Conservation (phyloP, 2,888 invertebrate genomes). For the Galeruca laticollis region DNA sequence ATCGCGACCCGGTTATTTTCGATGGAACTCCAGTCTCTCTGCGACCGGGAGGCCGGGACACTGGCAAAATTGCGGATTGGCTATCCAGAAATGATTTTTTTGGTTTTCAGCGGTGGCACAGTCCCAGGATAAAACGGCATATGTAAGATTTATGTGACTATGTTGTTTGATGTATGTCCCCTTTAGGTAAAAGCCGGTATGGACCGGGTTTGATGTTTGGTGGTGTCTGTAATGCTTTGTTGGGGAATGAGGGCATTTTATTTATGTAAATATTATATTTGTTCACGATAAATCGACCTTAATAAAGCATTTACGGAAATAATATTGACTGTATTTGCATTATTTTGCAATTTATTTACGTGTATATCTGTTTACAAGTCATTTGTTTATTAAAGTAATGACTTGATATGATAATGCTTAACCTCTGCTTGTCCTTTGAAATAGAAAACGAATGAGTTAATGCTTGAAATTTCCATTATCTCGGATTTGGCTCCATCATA, state of each 20-base stretch:
- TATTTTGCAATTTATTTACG: too few relatives aligned
- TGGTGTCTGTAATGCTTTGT: neutral
- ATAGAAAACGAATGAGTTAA: too few relatives aligned
- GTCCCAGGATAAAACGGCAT: constrained; percentile 44
- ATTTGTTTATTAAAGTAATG: too few relatives aligned
- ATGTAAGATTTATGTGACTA: constrained; percentile 47
- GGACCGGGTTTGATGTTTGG: neutral
- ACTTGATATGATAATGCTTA: too few relatives aligned
- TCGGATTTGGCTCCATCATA: too few relatives aligned
- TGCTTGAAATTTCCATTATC: too few relatives aligned
- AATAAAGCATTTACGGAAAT: too few relatives aligned
- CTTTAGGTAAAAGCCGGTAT: neutral
- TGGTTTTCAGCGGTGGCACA: constrained; percentile 34
- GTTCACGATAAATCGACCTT: too few relatives aligned
- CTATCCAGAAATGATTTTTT: constrained; percentile 17
- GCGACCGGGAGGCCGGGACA: constrained; percentile 52
- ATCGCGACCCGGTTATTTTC: constrained; percentile 34
- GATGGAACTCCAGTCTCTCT: constrained; percentile 44
- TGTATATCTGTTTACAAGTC: too few relatives aligned
- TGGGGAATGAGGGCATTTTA: neutral
- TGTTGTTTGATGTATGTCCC: constrained; percentile 43
- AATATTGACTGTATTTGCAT: too few relatives aligned
- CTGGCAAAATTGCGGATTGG: constrained; percentile 39
- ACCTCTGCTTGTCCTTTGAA: too few relatives aligned
- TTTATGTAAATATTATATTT: neutral